Evolutionary conservation across 2,797 vertebrate species (phyloP).

Genomic region (Macrochelys suwanniensis): DNA sequence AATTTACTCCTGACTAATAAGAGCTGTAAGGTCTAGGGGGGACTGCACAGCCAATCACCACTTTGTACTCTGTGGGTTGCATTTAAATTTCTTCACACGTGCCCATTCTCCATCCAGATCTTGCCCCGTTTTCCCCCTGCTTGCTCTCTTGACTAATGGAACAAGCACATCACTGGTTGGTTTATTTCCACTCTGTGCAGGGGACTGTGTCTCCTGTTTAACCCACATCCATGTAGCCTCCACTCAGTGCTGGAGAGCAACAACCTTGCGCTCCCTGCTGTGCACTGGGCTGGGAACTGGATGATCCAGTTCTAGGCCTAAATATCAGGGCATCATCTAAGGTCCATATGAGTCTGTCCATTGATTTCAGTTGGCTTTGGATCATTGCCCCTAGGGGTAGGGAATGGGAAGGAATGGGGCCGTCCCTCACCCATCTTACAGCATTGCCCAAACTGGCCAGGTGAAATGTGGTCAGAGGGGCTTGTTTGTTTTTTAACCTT

Average conservation of each 20-base stretch:
- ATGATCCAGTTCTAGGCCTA: neutral
- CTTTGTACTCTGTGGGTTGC: neutral
- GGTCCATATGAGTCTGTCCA: neutral
- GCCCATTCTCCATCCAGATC: neutral
- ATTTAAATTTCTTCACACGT: neutral
- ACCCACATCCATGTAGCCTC: neutral
- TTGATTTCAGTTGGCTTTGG: neutral
- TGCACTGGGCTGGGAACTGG: neutral
- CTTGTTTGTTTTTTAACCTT: neutral
- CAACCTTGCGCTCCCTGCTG: neutral
- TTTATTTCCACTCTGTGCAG: neutral
- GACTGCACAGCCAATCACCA: neutral
- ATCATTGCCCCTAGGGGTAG: neutral
- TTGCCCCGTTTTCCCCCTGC: neutral
- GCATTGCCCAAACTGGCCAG: neutral
- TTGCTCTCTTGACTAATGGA: neutral
- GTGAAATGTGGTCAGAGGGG: neutral
- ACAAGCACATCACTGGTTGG: neutral
- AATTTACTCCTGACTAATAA: too few species aligned
- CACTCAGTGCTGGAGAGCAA: neutral
- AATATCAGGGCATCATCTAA: neutral
- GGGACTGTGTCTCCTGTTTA: neutral
- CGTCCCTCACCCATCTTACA: neutral
- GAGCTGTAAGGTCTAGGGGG: neutral
- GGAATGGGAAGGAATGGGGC: neutral